phyloP scores from a whole-genome alignment of 2,797 vertebrate species.

The Peromyscus attwateri region DNA sequence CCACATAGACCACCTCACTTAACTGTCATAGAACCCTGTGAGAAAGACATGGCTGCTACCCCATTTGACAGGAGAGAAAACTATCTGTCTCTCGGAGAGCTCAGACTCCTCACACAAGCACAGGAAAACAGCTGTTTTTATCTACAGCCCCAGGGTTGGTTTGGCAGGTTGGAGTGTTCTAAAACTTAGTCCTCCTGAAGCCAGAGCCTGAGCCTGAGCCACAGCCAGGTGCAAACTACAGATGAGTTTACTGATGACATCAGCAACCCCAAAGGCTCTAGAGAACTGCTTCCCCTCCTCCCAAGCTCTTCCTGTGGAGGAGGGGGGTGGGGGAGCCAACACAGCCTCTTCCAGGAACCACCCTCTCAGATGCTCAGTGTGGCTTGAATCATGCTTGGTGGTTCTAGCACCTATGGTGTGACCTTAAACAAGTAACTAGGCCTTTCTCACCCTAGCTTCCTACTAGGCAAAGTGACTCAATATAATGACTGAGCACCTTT shows the following conservation, averaged over 20 bases:
- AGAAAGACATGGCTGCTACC: constrained; percentile 12
- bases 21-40: constrained; percentile 4
- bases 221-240: background rate
- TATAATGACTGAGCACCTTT: background rate
- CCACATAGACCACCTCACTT: background rate
- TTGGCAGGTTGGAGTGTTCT: background rate
- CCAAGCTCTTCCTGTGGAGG: background rate
- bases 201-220: background rate
- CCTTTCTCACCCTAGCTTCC: constrained; percentile 48
- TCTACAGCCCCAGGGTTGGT: background rate
- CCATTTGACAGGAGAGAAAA: background rate
- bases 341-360: constrained; percentile 1
- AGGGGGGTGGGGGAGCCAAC: background rate
- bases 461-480: constrained; percentile 37
- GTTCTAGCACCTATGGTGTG: background rate
- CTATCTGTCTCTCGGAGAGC: background rate
- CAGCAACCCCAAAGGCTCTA: background rate
- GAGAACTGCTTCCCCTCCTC: background rate
- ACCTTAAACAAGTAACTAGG: background rate
- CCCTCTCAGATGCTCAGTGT: background rate
- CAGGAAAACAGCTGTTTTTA: background rate
- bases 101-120: background rate
- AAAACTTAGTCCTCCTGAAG: constrained; percentile 1
- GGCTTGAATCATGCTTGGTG: background rate
- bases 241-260: background rate